Evolutionary conservation across 2,113 vertebrate species (phyloP), one percentile per base, ranked within the genome.

Genomic region (Poecile atricapillus): DNA sequence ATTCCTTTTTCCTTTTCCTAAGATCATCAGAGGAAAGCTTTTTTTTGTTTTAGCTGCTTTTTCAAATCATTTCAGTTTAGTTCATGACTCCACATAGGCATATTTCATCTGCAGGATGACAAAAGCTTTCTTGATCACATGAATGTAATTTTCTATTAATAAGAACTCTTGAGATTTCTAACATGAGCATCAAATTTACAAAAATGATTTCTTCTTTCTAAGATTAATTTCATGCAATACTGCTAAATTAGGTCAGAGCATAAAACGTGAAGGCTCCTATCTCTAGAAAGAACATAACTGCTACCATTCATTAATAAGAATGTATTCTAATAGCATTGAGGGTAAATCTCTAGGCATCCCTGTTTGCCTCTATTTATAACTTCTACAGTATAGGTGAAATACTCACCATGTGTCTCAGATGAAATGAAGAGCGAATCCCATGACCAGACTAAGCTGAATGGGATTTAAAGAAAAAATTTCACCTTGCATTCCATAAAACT

Each of bases 101-200:
- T 75, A 87, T 73, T 97, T 97, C 92, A 95, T 91, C 73, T 87
- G 55, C 78, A 80, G 79, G 71, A 93, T 90, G 92, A 97, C 94
- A 96, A 93, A 96, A 89, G 91, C 73, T 89, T 82, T 94, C 94
- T 94, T 87, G 78, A 91, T 95, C 23, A 7, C 79, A 60, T 85
- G 87, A 63, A 73, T 91, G 53, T 92, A 92, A 89, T 95, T 97
- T 94, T 90, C 97, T 90, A 82, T 83, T 94, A 97, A 93, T 96
- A 91, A 96, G 88, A 97, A 76, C 93, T 96, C 94, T 83, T 90
- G 87, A 96, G 90, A 91, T 77, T 96, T 96, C 78, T 83, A 94
- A 78, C 67, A 85, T 49, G 31, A 88, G 15, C 70, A 95, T n/a
- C 4, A 23, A 94, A 80, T 90, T 90, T 95, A 93, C 60, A 96